Base-by-base conservation (phyloP, 1,140 invertebrate species). In the Trinorchestia longiramus region DNA sequence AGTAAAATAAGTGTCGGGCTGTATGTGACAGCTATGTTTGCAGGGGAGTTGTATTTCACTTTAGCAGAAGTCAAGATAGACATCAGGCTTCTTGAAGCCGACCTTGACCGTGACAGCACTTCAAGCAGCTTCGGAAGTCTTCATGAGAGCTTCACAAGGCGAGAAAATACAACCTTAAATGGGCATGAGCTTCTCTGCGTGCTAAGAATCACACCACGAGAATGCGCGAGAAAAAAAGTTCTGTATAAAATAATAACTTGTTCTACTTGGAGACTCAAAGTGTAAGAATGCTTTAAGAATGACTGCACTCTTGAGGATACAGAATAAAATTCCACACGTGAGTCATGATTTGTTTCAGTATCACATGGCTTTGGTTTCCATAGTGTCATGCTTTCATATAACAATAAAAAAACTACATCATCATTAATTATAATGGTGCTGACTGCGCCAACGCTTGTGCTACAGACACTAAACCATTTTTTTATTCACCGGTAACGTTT, bases 1-100 rank as follows among this genome's bases (percentile, higher is more conserved):
- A 90, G 88, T 90, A 90, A 90, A 43, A 90, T 90, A 90, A 90
- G 41, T 90, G 88, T 90, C 88, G 43, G n/a, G 88, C 88, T 42
- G 88, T 4, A 42, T 90, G 43, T 90, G 88, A 90, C 41, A 41
- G 88, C 43, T 90, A 41, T 90, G 88, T 90, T 90, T 90, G 88
- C 88, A 42, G 41, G 88, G 28, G 88, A 90, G 88, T 90, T 90
- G 88, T 90, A 90, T 90, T 90, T 90, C 88, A 90, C 88, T 90
- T 90, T 41, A 90, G 43, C 41, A 42, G 28, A 90, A 42, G 88
- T 43, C 88, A 42, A 90, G 43, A 43, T 43, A 90, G 88, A 43
- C 88, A 47, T 94, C 43, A 45, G 40, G 92, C 92, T 47, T n/a
- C 43, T 94, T 94, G 40, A 42, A 40, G 92, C 43, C 40, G 92